Evolutionary conservation across 2,113 vertebrate genomes (phyloP), one percentile per base, ranked within the genome.

Genomic region (Sylvietta virens): DNA sequence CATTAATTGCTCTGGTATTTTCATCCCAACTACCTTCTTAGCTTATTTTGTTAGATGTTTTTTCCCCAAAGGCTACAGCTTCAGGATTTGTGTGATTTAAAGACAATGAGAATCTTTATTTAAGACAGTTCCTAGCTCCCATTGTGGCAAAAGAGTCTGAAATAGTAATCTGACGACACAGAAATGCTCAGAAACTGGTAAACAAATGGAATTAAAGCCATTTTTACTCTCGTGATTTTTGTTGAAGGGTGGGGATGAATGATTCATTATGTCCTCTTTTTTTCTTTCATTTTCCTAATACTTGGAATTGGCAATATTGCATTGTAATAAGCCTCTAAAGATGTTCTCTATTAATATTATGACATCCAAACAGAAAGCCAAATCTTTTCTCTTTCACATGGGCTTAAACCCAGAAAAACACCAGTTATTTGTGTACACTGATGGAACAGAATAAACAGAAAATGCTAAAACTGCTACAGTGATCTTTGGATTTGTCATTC

Each of bases 301-400:
- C 64, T 94, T 86, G 72, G 58, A 92, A 88, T 88, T 35, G 1
- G 48, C 85, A 95, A 57, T 95, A 90, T 73, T 88, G 72, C 67
- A 88, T 81, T 93, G 72, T 90, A 88, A 86, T 66, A 95, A 86
- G 65, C 28, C 76, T 92, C 88, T 74, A 86, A 97, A 97, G 64
- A 96, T 96, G 95, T 96, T 96, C 76, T 86, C 51, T 91, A 88
- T 97, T 96, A 96, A 81, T 90, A 62, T 88, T 88, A 94, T 93
- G 92, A 97, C 88, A 93, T 94, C 64, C 76, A 83, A 87, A 78
- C 72, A 60, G 90, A 93, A 95, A 95, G 60, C 74, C 80, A 93
- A 85, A 83, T 86, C 76, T 92, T 96, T 96, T 94, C 82, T 96
- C 92, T 91, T 96, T 96, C 90, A 83, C 85, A 60, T 83, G 76